Conservation (phyloP, 2,888 invertebrate species). For the Cheilosia vulpina region DNA sequence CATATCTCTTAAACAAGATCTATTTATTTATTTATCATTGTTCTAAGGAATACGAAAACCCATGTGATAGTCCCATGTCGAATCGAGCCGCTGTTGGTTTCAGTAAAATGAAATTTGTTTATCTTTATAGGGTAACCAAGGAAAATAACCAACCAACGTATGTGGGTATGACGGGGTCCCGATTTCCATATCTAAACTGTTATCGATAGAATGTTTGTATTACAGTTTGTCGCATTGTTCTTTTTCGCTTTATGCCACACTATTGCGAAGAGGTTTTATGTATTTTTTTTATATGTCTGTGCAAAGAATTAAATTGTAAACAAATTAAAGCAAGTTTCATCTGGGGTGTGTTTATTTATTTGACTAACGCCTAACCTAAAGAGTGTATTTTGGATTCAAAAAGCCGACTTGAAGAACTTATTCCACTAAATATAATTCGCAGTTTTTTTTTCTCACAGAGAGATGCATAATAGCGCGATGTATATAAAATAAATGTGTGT, state of each 20-base stretch:
- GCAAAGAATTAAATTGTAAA: background rate
- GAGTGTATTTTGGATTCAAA: background rate
- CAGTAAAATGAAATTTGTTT: conserved; percentile 12
- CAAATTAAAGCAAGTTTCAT: background rate
- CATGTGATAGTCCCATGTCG: background rate
- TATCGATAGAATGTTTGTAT: conserved; percentile 29
- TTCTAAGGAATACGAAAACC: background rate
- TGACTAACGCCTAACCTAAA: background rate
- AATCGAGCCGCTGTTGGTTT: background rate
- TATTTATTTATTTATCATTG: too few relatives aligned
- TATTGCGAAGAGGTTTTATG: background rate
- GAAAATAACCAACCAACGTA: conserved; percentile 7
- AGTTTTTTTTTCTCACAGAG: too few relatives aligned
- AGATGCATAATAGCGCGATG: background rate
- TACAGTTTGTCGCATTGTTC: background rate
- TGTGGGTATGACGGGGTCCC: background rate
- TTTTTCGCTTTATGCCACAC: background rate
- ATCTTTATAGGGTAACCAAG: conserved; percentile 14
- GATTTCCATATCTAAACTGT: conserved; percentile 25
- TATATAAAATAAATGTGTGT: background rate
- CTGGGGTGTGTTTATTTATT: conserved; percentile 26
- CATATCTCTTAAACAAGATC: background rate
- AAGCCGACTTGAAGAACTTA: background rate
- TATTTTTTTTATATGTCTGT: background rate
- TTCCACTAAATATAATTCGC: background rate